Evolutionary conservation across 2,113 vertebrate species (phyloP).

Genomic region (Pluvianellus socialis): DNA sequence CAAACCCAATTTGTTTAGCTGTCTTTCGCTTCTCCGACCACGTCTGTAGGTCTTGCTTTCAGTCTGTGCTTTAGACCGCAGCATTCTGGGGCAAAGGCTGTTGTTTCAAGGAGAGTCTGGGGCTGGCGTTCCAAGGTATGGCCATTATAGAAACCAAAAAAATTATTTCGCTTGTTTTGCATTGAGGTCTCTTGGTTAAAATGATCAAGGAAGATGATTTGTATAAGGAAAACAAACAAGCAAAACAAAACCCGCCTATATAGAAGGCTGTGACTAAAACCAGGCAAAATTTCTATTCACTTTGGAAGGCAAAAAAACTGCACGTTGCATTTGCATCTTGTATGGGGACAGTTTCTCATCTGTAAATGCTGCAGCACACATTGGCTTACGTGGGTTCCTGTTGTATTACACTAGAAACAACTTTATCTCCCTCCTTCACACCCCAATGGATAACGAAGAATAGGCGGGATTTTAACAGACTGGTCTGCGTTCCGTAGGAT

Average conservation of each 20-base stretch:
- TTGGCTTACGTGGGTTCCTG: neutral
- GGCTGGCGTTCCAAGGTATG: neutral
- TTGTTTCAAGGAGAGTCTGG: neutral
- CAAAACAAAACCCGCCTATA: neutral
- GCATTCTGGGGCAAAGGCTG: neutral
- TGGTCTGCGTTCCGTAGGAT: neutral
- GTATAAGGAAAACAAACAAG: neutral
- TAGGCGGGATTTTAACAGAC: neutral
- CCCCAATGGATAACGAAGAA: neutral
- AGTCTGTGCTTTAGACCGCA: neutral
- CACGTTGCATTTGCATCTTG: accelerated
- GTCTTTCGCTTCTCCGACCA: neutral
- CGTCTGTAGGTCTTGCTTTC: neutral
- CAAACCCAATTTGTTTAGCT: neutral
- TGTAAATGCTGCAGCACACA: neutral
- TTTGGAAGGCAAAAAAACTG: neutral
- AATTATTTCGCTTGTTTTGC: neutral
- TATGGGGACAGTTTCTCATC: neutral
- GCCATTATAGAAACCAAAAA: neutral
- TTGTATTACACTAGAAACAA: neutral
- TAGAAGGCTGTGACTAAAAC: neutral
- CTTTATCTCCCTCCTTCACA: neutral
- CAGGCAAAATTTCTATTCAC: neutral
- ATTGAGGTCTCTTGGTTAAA: neutral
- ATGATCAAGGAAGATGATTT: neutral